Conservation (phyloP, 2,888 invertebrate genomes). For the Hydroisotoma schaefferi region DNA sequence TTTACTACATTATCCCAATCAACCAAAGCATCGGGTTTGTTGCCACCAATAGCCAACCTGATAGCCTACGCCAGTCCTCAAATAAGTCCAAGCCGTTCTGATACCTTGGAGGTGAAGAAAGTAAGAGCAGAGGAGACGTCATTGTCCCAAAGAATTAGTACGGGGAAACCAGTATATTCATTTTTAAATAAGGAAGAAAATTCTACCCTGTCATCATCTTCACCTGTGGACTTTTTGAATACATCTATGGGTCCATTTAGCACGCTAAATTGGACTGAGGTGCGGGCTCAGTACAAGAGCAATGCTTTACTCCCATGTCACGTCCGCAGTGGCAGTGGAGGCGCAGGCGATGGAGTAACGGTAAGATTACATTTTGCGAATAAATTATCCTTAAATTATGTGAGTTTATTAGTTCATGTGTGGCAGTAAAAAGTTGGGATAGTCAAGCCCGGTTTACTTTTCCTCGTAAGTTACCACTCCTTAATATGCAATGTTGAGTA, state of each 20-base stretch:
- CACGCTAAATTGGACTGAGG: conserved; percentile 74
- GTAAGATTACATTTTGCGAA: conserved; percentile 59
- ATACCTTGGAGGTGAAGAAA: too few species aligned
- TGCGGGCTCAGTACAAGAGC: conserved; percentile 79
- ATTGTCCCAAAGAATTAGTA: too few species aligned
- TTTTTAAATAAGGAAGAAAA: background rate
- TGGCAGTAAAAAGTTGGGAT: background rate
- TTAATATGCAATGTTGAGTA: too few species aligned
- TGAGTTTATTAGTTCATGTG: background rate
- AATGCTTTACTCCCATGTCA: conserved; percentile 78
- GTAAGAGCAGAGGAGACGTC: too few species aligned
- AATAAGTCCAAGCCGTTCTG: too few species aligned
- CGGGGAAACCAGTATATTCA: background rate
- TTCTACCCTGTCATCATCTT: conserved; percentile 23
- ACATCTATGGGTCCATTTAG: conserved; percentile 57
- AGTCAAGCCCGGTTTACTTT: too few species aligned
- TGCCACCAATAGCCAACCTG: conserved; percentile 1
- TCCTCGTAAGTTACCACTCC: too few species aligned
- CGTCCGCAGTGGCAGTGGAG: conserved; percentile 75
- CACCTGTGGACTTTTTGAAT: conserved; percentile 28
- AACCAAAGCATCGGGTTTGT: too few species aligned
- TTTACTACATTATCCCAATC: too few species aligned
- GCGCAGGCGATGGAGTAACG: conserved; percentile 73
- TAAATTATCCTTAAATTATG: background rate
- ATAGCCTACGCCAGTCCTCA: too few species aligned